phyloP scores from a whole-genome alignment of 2,113 vertebrate genomes.

The Excalfactoria chinensis region DNA sequence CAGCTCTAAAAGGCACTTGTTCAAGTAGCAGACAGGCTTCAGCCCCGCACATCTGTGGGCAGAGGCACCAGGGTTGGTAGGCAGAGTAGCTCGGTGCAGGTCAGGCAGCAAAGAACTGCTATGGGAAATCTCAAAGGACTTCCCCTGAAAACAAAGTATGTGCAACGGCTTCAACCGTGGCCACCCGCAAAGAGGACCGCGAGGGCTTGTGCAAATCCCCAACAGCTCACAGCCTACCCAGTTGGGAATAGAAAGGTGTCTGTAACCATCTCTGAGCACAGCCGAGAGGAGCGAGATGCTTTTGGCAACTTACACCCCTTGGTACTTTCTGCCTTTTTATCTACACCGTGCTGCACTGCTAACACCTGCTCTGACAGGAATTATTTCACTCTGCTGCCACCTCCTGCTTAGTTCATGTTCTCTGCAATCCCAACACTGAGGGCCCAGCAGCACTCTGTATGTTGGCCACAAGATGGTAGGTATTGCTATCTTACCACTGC shows the following conservation, averaged over 20 bases:
- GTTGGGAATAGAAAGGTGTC: background rate
- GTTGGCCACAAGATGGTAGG: background rate
- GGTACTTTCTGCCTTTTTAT: background rate
- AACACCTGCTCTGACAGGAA: background rate
- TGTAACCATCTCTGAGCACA: background rate
- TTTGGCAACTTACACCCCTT: constrained; percentile 5
- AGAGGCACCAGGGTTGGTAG: background rate
- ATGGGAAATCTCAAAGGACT: background rate
- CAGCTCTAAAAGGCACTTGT: background rate
- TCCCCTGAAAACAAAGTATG: background rate
- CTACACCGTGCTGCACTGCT: background rate
- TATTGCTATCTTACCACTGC: background rate
- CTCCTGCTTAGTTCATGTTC: background rate
- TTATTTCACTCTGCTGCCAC: background rate
- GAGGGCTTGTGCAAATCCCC: background rate
- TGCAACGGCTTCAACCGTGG: background rate
- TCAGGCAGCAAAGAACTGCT: background rate
- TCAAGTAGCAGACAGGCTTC: background rate
- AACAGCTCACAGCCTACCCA: rapidly evolving
- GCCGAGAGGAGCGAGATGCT: background rate
- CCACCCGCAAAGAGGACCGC: rapidly evolving
- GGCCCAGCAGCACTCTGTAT: background rate
- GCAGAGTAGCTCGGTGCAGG: background rate
- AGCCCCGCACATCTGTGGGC: background rate
- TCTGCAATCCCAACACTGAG: background rate